phyloP scores from a whole-genome alignment of 2,113 vertebrate species.

The Meriones unguiculatus region DNA sequence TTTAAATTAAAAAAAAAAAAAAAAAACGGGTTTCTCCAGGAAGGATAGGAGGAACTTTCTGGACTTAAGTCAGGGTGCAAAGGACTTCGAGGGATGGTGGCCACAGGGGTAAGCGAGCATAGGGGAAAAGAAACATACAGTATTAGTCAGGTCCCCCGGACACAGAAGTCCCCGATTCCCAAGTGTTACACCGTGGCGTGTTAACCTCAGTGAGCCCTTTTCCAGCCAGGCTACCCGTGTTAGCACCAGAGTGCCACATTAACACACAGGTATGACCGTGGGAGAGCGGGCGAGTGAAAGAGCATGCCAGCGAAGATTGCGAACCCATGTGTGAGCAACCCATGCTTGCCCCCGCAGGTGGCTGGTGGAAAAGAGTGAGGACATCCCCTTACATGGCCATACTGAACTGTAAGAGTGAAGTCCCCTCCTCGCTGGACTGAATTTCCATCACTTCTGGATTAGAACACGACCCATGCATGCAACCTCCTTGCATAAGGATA shows the following conservation, averaged over 20 bases:
- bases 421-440: background rate
- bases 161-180: background rate
- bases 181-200: background rate
- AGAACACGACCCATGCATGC: constrained; percentile 10
- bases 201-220: background rate
- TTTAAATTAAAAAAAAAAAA: no score
- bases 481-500: constrained; percentile 39
- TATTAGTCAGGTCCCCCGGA: background rate
- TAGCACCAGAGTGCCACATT: background rate
- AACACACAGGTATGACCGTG: background rate
- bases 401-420: background rate
- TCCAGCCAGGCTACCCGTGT: background rate
- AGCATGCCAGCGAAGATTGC: background rate
- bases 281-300: background rate
- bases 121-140: background rate
- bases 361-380: background rate
- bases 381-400: background rate
- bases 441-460: background rate
- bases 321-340: background rate
- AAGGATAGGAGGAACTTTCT: background rate
- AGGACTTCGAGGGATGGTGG: background rate
- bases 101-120: rapidly evolving
- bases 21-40: background rate
- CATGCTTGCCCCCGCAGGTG: background rate
- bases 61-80: background rate